These are phyloP conservation scores for Buathra laborator DNA, from an alignment of 2,888 invertebrate genomes.

Conservation along the genomic window DNA sequence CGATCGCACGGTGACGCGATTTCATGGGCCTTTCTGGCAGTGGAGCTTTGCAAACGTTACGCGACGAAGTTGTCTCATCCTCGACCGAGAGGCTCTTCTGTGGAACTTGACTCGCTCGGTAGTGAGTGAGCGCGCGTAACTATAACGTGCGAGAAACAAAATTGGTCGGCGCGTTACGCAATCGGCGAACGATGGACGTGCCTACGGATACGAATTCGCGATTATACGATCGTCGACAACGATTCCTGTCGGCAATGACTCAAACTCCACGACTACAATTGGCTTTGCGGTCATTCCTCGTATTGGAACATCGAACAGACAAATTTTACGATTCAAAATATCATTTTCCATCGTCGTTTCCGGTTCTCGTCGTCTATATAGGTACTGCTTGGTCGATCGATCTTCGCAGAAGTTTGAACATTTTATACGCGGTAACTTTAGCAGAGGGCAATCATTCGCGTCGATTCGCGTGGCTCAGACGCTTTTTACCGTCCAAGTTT, in stretches of 20 bases:
- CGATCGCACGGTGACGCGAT: slow-evolving; percentile 41
- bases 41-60: slow-evolving; percentile 34
- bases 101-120: not conserved
- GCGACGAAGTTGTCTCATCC: slow-evolving; percentile 27
- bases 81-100: slow-evolving; percentile 25
- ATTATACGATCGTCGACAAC: slow-evolving; percentile 23
- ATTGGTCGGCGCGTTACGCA: slow-evolving; percentile 46
- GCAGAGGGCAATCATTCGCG: too few species aligned
- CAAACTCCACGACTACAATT: not conserved
- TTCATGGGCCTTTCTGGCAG: slow-evolving; percentile 22
- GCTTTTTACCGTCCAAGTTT: not conserved
- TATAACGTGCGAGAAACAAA: slow-evolving; percentile 38
- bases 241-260: not conserved
- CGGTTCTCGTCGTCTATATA: too few species aligned
- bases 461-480: too few species aligned
- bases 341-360: not conserved
- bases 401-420: too few species aligned
- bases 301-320: not conserved
- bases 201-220: slow-evolving; percentile 29
- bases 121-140: not conserved
- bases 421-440: too few species aligned
- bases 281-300: not conserved
- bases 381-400: too few species aligned
- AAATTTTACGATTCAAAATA: not conserved
- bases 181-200: slow-evolving; percentile 17